These are phyloP conservation scores for Oscheius sp. DNA, from an alignment of 1,140 invertebrate species.

Conservation along the genomic window DNA sequence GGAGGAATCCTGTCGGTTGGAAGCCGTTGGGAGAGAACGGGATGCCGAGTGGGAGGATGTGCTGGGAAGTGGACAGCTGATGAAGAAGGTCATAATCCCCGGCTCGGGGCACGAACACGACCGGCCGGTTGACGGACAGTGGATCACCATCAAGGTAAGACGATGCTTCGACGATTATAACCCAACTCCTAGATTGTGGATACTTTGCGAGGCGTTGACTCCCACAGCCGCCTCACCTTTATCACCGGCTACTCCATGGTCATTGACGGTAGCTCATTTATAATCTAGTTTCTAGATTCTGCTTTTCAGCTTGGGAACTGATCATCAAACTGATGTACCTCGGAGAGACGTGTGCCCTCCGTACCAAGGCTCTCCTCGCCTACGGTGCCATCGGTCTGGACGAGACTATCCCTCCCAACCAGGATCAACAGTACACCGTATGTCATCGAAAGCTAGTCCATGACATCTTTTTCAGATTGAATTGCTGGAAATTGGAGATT, in stretches of 20 bases:
- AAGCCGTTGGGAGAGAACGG: neutral
- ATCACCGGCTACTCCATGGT: slow-evolving; percentile 15
- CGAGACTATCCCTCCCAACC: neutral
- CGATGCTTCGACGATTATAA: neutral
- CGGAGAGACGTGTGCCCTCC: slow-evolving; percentile 4
- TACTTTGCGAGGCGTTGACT: slow-evolving; percentile 6
- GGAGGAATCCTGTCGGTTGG: slow-evolving; percentile 7
- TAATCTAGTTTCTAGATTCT: neutral
- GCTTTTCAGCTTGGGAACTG: slow-evolving; percentile 20
- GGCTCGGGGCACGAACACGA: neutral
- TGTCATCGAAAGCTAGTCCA: neutral
- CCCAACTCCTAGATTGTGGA: neutral
- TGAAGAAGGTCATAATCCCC: slow-evolving; percentile 8
- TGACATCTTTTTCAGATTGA: neutral
- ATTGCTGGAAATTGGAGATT: neutral
- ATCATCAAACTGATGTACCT: slow-evolving; percentile 18
- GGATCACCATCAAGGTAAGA: slow-evolving; percentile 6
- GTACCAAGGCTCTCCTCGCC: slow-evolving; percentile 2
- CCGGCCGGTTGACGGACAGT: slow-evolving; percentile 9
- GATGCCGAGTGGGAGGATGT: slow-evolving; percentile 23
- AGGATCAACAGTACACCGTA: slow-evolving; percentile 29
- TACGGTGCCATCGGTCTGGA: slow-evolving; percentile 24
- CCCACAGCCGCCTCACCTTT: neutral
- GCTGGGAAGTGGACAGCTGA: slow-evolving; percentile 15
- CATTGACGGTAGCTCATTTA: slow-evolving; percentile 15